phyloP scores from a whole-genome alignment of 2,113 vertebrate species.

The Macquaria australasica region DNA sequence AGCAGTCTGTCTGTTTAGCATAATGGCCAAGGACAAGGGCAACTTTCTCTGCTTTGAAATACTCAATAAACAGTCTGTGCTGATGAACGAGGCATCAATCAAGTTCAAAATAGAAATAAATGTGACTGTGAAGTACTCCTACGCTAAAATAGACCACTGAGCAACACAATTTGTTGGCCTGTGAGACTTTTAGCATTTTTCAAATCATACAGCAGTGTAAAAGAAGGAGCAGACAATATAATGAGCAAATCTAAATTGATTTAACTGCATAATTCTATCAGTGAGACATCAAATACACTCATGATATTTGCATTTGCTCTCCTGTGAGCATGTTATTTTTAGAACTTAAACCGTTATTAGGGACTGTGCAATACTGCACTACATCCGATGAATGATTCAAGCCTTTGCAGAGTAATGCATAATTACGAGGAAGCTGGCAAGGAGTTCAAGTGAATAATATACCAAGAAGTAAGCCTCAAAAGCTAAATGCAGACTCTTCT shows the following conservation, averaged over 20 bases:
- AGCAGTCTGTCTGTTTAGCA: conserved; percentile 74
- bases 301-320: conserved; percentile 67
- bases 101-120: conserved; percentile 46
- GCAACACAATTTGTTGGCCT: conserved; percentile 35
- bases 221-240: conserved; percentile 15
- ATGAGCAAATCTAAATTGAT: conserved; percentile 37
- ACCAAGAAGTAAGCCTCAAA: conserved; percentile 29
- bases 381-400: conserved; percentile 79
- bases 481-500: conserved; percentile 12
- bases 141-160: conserved; percentile 44
- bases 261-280: conserved; percentile 47
- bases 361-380: conserved; percentile 67
- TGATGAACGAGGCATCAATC: conserved; percentile 55
- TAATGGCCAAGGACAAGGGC: conserved; percentile 72
- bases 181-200: conserved; percentile 35
- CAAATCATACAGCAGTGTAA: conserved; percentile 18
- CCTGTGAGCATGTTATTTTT: conserved; percentile 74
- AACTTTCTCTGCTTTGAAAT: conserved; percentile 64
- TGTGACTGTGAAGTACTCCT: conserved; percentile 4
- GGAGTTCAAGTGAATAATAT: conserved; percentile 49
- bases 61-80: conserved; percentile 57
- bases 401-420: conserved; percentile 70
- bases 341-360: conserved; percentile 76
- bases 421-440: conserved; percentile 58
- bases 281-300: conserved; percentile 55